phyloP scores from a whole-genome alignment of 2,797 vertebrate species.

The Morus bassanus region DNA sequence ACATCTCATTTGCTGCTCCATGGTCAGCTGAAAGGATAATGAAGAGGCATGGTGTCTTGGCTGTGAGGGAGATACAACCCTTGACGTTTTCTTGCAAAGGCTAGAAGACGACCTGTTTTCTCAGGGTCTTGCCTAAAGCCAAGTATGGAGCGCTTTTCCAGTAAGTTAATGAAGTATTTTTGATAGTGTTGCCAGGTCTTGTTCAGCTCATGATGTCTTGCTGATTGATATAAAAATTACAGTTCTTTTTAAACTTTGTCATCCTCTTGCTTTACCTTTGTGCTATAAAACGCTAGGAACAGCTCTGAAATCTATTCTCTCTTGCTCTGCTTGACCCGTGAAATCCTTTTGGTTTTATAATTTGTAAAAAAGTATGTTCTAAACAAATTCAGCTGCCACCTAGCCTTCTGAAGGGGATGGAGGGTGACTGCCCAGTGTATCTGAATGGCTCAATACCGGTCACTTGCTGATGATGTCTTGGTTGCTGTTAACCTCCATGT shows the following conservation, averaged over 20 bases:
- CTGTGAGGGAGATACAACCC: background rate
- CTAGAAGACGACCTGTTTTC: background rate
- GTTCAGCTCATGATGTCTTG: background rate
- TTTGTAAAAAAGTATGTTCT: background rate
- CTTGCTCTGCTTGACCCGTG: background rate
- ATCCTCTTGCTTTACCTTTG: background rate
- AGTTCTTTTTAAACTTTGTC: background rate
- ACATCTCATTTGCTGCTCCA: background rate
- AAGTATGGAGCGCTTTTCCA: background rate
- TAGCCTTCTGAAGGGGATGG: background rate
- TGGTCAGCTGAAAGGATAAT: background rate
- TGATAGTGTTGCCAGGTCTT: background rate
- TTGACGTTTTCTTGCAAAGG: background rate
- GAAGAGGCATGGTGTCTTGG: background rate
- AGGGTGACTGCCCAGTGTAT: background rate
- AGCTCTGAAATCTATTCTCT: background rate
- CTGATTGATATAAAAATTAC: background rate
- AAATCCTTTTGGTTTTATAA: background rate
- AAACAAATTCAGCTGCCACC: background rate
- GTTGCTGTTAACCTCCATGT: background rate
- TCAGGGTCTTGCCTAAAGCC: background rate
- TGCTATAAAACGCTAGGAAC: background rate
- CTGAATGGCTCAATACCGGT: background rate
- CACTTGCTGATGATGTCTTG: background rate
- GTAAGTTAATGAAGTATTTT: background rate